These are phyloP conservation scores for Raja brachyura DNA, from an alignment of 2,113 vertebrate genomes.

Conservation along the genomic window DNA sequence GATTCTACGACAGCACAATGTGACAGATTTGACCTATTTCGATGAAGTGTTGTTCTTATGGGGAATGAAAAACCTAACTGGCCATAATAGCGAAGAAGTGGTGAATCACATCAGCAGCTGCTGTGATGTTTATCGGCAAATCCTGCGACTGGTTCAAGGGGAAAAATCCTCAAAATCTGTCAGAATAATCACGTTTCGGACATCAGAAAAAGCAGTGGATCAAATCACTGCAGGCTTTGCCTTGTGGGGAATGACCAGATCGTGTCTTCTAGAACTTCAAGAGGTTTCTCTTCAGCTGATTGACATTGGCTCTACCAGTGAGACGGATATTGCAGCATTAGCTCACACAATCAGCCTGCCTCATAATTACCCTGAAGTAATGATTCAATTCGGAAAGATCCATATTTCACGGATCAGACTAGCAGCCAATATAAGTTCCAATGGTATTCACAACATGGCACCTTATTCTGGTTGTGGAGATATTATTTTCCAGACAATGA, in stretches of 20 bases:
- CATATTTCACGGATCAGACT: constrained; percentile 52
- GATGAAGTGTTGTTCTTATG: constrained; percentile 67
- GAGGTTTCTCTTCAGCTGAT: constrained; percentile 69
- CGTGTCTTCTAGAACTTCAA: constrained; percentile 62
- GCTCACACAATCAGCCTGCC: constrained; percentile 56
- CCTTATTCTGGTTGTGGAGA: constrained; percentile 42
- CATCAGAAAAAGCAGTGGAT: constrained; percentile 60
- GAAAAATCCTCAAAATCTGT: constrained; percentile 45
- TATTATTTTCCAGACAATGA: constrained; percentile 60
- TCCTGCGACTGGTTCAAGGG: constrained; percentile 60
- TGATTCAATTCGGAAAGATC: constrained; percentile 60
- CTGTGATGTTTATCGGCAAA: constrained; percentile 67
- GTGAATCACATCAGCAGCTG: constrained; percentile 58
- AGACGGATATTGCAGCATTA: constrained; percentile 60
- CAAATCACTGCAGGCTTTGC: constrained; percentile 66
- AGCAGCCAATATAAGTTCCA: constrained; percentile 47
- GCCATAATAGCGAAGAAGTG: constrained; percentile 50
- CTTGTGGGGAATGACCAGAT: constrained; percentile 68
- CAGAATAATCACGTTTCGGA: constrained; percentile 67
- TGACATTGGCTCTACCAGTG: constrained; percentile 63
- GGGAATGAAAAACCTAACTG: constrained; percentile 60
- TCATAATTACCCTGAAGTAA: constrained; percentile 64
- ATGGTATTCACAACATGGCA: not conserved
- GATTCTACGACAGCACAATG: constrained; percentile 43
- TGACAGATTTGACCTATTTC: constrained; percentile 48